Evolutionary conservation across 2,888 invertebrate genomes (phyloP), one percentile per base, ranked within the genome.

Genomic region (Melinopterus prodromus): DNA sequence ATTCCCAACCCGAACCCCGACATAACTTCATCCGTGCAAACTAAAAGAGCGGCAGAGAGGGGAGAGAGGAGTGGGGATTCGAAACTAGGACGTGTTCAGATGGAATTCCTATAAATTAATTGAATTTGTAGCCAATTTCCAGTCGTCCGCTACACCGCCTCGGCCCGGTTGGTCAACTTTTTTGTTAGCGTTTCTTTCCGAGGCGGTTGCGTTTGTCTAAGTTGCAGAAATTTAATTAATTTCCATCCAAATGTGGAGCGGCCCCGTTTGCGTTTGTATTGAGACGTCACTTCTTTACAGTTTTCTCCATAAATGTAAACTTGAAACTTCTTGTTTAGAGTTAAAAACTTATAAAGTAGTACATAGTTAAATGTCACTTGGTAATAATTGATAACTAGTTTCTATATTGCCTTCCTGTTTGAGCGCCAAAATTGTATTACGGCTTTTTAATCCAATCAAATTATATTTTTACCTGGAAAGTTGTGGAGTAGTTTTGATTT

Each of bases 1-100:
- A 74, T 74, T 74, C 26, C 7, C 35, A 6, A n/a, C n/a, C 36
- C 74, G 74, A 37, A 35, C 7, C 36, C 74, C 74, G 35, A 37
- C 74, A 74, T 74, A 74, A 74, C 74, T 74, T 74, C 15, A 53
- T 74, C 74, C 74, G 35, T 36, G 74, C 37, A 53, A 53, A 53
- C 53, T 53, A 53, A 53, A 53, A 53, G 53, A 53, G 53, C 53
- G 5, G 53, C 1, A 12, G 1, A 6, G 12, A 53, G 53, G 5
- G 53, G 53, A 7, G 53, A 7, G 53, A 6, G 5, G 53, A 7
- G 38, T 53, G 53, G 53, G 1, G 53, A 53, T 53, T 53, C 1
- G 53, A 53, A 53, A 53, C 53, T 53, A 53, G 53, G 53, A 53
- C 53, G 53, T 53, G 53, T 53, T 53, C 53, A 53, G 53, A 53